Evolutionary conservation across 2,888 invertebrate genomes (phyloP).

Genomic region (Synanthedon formicaeformis): DNA sequence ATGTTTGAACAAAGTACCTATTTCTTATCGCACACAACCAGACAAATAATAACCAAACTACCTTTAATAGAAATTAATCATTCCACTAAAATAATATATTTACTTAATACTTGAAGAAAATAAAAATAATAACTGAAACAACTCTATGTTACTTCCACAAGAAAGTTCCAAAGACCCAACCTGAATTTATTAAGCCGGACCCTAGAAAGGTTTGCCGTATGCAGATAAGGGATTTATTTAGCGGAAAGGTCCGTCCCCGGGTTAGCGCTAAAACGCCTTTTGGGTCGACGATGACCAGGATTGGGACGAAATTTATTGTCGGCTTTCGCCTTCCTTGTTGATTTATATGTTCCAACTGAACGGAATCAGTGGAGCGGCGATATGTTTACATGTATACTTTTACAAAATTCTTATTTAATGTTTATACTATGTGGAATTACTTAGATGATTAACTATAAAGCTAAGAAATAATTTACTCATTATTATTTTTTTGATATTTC

Average conservation of each 20-base stretch:
- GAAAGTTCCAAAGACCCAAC: conserved; percentile 64
- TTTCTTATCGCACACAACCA: not conserved
- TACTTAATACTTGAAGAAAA: not conserved
- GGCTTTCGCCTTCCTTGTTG: conserved; percentile 59
- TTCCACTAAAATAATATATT: not conserved
- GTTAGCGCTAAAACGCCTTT: conserved; percentile 61
- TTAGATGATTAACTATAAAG: no score
- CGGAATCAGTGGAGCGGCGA: conserved; percentile 27
- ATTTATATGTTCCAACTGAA: conserved; percentile 57
- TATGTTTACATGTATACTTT: not conserved
- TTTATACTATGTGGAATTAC: no score
- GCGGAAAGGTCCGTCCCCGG: conserved; percentile 69
- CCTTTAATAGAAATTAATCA: no score
- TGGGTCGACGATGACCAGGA: conserved; percentile 66
- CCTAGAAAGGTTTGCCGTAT: conserved; percentile 71
- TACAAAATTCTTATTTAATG: conserved; percentile 1
- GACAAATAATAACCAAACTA: not conserved
- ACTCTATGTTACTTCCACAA: conserved; percentile 30
- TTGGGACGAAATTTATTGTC: conserved; percentile 63
- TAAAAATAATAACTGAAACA: conserved; percentile 13
- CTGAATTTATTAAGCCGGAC: conserved; percentile 71
- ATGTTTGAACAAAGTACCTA: not conserved
- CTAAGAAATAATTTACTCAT: no score
- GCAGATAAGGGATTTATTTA: conserved; percentile 72
- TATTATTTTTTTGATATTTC: no score